These are phyloP conservation scores for Ictidomys tridecemlineatus DNA, from an alignment of 2,113 vertebrate species.

Conservation along the genomic window DNA sequence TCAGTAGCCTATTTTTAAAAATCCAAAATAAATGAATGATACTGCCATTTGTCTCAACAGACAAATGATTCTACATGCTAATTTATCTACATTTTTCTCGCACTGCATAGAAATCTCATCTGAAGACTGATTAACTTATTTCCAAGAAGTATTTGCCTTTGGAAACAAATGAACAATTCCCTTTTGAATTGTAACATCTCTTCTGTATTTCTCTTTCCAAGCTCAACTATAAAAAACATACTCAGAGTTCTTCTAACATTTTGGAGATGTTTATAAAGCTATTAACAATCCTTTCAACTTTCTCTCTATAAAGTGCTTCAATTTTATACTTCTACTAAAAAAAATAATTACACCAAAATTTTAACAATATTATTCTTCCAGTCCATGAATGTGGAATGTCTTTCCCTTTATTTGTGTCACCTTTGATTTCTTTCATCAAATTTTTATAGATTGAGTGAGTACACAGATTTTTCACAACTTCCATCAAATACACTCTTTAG, in stretches of 20 bases:
- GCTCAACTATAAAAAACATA: background rate
- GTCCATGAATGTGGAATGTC: background rate
- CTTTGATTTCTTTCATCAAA: background rate
- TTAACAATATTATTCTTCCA: background rate
- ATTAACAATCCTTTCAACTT: constrained; percentile 52
- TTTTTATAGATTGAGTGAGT: background rate
- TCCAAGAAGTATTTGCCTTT: constrained; percentile 22
- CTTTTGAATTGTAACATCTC: background rate
- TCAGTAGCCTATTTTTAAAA: background rate
- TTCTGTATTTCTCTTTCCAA: constrained; percentile 59
- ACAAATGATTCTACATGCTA: background rate
- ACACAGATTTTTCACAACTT: background rate
- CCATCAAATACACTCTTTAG: background rate
- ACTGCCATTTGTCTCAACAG: background rate
- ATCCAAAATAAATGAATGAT: background rate
- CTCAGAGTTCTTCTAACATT: constrained; percentile 48
- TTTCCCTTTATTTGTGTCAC: background rate
- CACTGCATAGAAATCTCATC: background rate
- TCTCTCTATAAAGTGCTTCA: constrained; percentile 30
- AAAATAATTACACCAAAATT: background rate
- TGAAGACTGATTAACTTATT: constrained; percentile 60
- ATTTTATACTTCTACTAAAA: constrained; percentile 32
- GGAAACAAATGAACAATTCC: constrained; percentile 59
- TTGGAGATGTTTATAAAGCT: constrained; percentile 58
- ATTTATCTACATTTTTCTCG: background rate